Evolutionary conservation across 2,113 vertebrate species (phyloP).

Genomic region (Megaceryle maxima): DNA sequence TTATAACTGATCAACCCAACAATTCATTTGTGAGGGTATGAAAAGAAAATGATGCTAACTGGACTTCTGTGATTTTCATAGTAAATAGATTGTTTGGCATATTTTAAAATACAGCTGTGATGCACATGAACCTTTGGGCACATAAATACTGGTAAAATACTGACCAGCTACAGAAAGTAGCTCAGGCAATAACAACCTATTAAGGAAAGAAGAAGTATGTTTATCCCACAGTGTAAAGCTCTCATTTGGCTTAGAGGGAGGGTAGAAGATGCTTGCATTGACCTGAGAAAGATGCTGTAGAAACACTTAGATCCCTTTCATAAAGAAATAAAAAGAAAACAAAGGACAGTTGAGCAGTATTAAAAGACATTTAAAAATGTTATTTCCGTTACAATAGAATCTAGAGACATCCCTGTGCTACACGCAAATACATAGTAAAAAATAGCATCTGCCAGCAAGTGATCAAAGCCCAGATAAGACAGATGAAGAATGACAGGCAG

Average conservation of each 20-base stretch:
- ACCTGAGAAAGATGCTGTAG: not conserved
- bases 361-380: not conserved
- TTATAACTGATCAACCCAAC: not conserved
- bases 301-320: not conserved
- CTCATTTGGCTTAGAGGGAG: not conserved
- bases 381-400: not conserved
- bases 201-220: not conserved
- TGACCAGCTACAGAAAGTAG: not conserved
- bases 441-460: not conserved
- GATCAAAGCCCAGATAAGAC: not conserved
- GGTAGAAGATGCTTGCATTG: not conserved
- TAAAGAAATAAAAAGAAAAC: not conserved
- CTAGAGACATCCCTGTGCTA: not conserved
- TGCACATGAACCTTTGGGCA: not conserved
- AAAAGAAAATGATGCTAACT: not conserved
- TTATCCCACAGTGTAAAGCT: not conserved
- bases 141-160: not conserved
- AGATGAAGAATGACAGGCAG: constrained; percentile 4
- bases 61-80: not conserved
- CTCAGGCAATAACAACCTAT: not conserved
- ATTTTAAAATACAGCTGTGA: not conserved
- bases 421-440: not conserved
- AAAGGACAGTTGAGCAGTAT: not conserved
- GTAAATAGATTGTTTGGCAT: not conserved
- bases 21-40: not conserved